Conservation (phyloP, 2,888 invertebrate genomes). For the Plebejus argus region DNA sequence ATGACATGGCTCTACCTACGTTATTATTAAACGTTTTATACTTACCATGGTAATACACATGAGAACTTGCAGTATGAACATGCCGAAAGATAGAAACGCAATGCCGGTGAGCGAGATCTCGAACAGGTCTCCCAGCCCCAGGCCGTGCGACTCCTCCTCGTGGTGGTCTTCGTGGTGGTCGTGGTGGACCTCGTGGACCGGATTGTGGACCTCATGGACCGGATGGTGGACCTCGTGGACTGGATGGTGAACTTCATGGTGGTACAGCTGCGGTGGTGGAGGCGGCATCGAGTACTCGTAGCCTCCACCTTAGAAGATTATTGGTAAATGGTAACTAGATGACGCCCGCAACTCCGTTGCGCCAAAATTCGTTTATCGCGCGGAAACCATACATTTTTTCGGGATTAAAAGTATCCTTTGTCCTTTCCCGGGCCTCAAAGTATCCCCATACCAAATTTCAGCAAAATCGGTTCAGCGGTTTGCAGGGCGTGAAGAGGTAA, state of each 20-base stretch:
- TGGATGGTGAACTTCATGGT: slow-evolving; percentile 45
- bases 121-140: slow-evolving; percentile 86
- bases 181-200: slow-evolving; percentile 49
- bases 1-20: too few relatives aligned
- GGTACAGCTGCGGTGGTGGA: slow-evolving; percentile 65
- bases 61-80: slow-evolving; percentile 89
- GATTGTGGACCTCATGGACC: slow-evolving; percentile 46
- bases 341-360: too few relatives aligned
- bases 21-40: slow-evolving; percentile 52
- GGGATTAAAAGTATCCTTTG: too few relatives aligned
- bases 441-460: too few relatives aligned
- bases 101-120: slow-evolving; percentile 91
- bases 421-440: too few relatives aligned
- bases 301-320: slow-evolving; percentile 57
- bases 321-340: too few relatives aligned
- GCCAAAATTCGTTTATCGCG: too few relatives aligned
- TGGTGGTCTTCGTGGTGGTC: slow-evolving; percentile 60
- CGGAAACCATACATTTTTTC: too few relatives aligned
- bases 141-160: slow-evolving; percentile 78
- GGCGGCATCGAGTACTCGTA: slow-evolving; percentile 75
- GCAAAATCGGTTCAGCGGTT: too few relatives aligned
- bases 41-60: slow-evolving; percentile 85
- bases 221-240: slow-evolving; percentile 47
- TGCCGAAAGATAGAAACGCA: slow-evolving; percentile 89
- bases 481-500: too few relatives aligned